These are phyloP conservation scores for Galerucella calmariensis DNA, from an alignment of 2,888 invertebrate species.

Conservation along the genomic window DNA sequence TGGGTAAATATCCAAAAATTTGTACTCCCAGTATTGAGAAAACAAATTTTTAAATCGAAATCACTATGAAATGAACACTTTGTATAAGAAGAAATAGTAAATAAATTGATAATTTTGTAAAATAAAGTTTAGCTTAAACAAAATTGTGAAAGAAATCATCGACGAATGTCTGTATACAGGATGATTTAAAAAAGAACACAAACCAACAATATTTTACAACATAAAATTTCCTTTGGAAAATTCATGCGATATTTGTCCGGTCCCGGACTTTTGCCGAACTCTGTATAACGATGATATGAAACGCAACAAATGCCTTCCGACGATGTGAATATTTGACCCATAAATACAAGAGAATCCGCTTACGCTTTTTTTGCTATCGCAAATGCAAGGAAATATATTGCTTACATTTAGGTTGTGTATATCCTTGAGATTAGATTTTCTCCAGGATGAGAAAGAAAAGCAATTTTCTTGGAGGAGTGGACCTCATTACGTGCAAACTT, in stretches of 20 bases:
- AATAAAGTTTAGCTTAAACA: too few relatives aligned
- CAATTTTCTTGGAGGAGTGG: slow-evolving; percentile 35
- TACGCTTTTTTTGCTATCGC: slow-evolving; percentile 41
- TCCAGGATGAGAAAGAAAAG: slow-evolving; percentile 29
- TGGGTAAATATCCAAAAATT: too few relatives aligned
- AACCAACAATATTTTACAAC: too few relatives aligned
- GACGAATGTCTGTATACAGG: too few relatives aligned
- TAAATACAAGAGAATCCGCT: slow-evolving; percentile 44
- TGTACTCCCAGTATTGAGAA: too few relatives aligned
- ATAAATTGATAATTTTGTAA: too few relatives aligned
- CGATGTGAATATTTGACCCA: slow-evolving; percentile 45
- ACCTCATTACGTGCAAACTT: slow-evolving; percentile 23
- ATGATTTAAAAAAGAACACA: too few relatives aligned
- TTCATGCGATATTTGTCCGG: not conserved
- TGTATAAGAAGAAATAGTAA: too few relatives aligned
- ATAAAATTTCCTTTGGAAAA: not conserved
- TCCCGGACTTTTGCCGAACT: too few relatives aligned
- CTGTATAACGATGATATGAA: slow-evolving; percentile 27
- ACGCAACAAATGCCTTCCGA: slow-evolving; percentile 40
- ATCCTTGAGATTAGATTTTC: slow-evolving; percentile 37
- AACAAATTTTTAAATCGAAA: too few relatives aligned
- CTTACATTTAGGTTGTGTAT: slow-evolving; percentile 37
- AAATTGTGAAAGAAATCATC: too few relatives aligned
- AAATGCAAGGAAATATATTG: slow-evolving; percentile 43
- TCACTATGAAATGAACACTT: too few relatives aligned